A percentile compares a stretch with the other conserved stretches of the same genome.
These are phyloP conservation scores for Bradynema listronoti DNA, from an alignment of 1,140 invertebrate genomes.

Conservation along the genomic window DNA sequence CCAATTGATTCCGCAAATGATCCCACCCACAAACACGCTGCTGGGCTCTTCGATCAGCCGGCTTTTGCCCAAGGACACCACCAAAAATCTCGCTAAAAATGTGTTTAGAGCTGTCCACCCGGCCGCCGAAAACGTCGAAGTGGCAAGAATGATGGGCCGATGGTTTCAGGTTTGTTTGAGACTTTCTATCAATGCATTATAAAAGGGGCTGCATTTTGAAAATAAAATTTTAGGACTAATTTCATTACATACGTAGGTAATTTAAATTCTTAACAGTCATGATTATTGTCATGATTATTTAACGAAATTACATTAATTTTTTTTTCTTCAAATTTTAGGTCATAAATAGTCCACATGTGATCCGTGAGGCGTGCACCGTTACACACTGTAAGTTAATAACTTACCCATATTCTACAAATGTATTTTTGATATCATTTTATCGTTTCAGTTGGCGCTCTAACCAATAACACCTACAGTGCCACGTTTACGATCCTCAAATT, in stretches of 20 bases:
- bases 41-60: constrained; percentile 55
- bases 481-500: constrained; percentile 57
- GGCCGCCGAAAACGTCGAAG: constrained; percentile 57
- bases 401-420: too few species aligned
- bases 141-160: constrained; percentile 57
- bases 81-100: constrained; percentile 57
- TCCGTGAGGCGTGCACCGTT: constrained; percentile 57
- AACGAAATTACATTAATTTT: too few species aligned
- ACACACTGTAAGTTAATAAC: constrained; percentile 57
- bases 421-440: constrained; percentile 15
- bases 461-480: constrained; percentile 58
- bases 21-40: constrained; percentile 57
- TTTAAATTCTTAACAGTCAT: too few species aligned
- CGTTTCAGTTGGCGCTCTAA: constrained; percentile 54
- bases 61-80: constrained; percentile 55
- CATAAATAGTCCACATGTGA: constrained; percentile 57
- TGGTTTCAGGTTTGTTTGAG: constrained; percentile 51
- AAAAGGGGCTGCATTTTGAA: not conserved
- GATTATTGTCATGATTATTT: too few species aligned
- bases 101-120: constrained; percentile 56
- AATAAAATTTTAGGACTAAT: constrained; percentile 1
- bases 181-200: too few species aligned
- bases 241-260: too few species aligned
- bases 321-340: constrained; percentile 30
- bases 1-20: constrained; percentile 57